Evolutionary conservation across 2,797 vertebrate species (phyloP), one percentile per base, ranked within the genome.

Genomic region (Podargus strigoides): DNA sequence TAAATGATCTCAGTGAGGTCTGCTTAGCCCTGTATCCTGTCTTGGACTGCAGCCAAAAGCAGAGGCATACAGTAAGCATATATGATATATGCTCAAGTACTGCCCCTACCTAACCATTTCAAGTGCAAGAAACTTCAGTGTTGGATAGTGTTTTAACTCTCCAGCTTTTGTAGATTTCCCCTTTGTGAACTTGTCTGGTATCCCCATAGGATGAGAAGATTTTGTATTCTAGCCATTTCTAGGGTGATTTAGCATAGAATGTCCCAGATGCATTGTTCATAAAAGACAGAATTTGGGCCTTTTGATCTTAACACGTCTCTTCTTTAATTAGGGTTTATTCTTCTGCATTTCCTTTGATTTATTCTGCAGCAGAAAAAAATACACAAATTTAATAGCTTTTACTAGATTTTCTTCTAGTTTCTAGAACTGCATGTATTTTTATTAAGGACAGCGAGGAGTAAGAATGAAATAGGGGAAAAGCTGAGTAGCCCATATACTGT

Each of bases 81-180:
- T 9, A 32, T 3, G 18, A 53, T 18, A 37, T 8, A 22, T 13
- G 36, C n/a, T 37, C 30, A 46, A 78, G n/a, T n/a, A 30, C 24
- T 28, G 47, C 17, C 46, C 15, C 12, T 1, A 0, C 26, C n/a
- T 56, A 5, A 6, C 13, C 56, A 52, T 42, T 36, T 16, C 10
- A 14, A 74, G 41, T 13, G 34, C 68, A 73, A 56, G n/a, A 30
- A 77, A 12, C 23, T 69, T 52, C 8, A n/a, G 46, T 59, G 36
- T 5, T 49, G 32, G 39, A 59, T 4, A 37, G 20, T 19, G 6
- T 1, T 36, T 46, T 39, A 1, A 26, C 39, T 36, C 34, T 76
- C 62, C 36, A 64, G 16, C 13, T 76, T 76, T 36, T 59, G 39
- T 7, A 58, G 8, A 68, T 36, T 69, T 62, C 47, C 74, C 41